Conservation (phyloP, 1,140 invertebrate genomes). For the Cydia splendana region DNA sequence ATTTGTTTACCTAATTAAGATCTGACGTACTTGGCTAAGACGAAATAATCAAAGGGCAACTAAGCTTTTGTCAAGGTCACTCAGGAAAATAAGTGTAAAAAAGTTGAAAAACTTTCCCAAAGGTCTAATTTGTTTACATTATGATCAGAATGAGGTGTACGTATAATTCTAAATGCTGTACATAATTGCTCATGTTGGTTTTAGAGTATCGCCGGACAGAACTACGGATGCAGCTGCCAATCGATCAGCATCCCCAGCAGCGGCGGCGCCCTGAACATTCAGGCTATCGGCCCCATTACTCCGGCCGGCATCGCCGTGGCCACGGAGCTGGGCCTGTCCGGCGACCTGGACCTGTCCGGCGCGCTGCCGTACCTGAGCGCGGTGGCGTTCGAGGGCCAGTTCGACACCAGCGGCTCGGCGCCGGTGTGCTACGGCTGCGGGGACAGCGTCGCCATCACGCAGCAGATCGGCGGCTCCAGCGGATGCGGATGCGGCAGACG, state of each 20-base stretch:
- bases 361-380: slow-evolving; percentile 16
- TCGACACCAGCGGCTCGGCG: background rate
- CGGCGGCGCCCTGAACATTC: slow-evolving; percentile 31
- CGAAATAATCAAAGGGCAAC: too few relatives aligned
- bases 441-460: background rate
- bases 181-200: background rate
- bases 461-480: background rate
- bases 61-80: too few relatives aligned
- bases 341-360: slow-evolving; percentile 41
- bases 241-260: background rate
- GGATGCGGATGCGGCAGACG: background rate
- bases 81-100: too few relatives aligned
- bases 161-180: too few relatives aligned
- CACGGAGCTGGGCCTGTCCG: slow-evolving; percentile 47
- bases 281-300: slow-evolving; percentile 38
- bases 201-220: slow-evolving; percentile 26
- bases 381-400: background rate
- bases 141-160: too few relatives aligned
- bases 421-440: background rate
- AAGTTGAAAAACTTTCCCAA: too few relatives aligned
- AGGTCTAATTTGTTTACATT: too few relatives aligned
- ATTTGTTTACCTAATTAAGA: too few relatives aligned
- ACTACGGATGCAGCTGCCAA: background rate
- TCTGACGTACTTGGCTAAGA: too few relatives aligned
- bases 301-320: slow-evolving; percentile 43